Conservation (phyloP, 2,113 vertebrate genomes). For the Hipposideros armiger region DNA sequence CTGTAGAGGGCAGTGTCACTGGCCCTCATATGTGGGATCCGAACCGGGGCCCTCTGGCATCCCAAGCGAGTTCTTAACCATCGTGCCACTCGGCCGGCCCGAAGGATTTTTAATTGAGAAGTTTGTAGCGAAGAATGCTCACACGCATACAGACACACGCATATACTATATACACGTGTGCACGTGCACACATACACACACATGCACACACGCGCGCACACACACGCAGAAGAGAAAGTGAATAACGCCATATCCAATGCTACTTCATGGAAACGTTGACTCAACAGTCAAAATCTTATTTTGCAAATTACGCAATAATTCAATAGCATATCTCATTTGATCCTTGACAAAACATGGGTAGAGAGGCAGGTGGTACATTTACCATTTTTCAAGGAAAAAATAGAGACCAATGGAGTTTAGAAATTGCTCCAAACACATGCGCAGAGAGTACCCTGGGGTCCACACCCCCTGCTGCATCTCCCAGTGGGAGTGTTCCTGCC, state of each 20-base stretch:
- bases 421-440: rapidly evolving
- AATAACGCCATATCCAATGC: rapidly evolving
- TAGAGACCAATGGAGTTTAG: background rate
- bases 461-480: rapidly evolving
- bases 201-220: background rate
- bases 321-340: rapidly evolving
- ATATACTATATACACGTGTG: background rate
- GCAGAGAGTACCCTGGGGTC: background rate
- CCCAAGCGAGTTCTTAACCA: no score
- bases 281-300: rapidly evolving
- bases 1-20: no score
- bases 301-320: no score
- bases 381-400: background rate
- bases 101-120: no score
- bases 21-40: no score
- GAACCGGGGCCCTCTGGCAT: no score
- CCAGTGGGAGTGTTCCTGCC: rapidly evolving
- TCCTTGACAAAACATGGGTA: rapidly evolving
- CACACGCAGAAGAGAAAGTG: rapidly evolving
- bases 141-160: no score
- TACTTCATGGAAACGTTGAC: rapidly evolving
- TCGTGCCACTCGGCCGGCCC: no score
- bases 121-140: background rate
- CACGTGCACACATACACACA: rapidly evolving
- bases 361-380: rapidly evolving